Base-by-base conservation (phyloP, 1,140 invertebrate species). In the Sitobion miscanthi region DNA sequence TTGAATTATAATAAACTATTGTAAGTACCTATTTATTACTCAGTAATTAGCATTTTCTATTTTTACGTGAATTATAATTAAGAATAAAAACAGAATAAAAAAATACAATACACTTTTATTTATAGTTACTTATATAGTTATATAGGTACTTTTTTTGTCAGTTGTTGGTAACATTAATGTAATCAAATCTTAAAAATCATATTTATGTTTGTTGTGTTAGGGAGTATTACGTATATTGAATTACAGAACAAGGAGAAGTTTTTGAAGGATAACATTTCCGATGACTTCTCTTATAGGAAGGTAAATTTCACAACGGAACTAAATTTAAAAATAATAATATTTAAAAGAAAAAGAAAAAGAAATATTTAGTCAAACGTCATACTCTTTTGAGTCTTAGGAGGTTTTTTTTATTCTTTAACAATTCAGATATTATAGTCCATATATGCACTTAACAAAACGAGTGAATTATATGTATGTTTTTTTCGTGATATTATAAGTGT, bases 401-500 rank as follows among this genome's bases (percentile, higher is more conserved):
- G 20, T 38, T 89, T 89, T 88, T 88, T 89, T 89, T 54, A 38
- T 45, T 91, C 38, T 17, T n/a, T 21, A 69, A 91, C 17, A 91
- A 83, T 49, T 8, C 45, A 91, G 17, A 91, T 91, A n/a, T 77
- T 77, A n/a, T 54, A 89, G 87, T 38, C 49, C 45, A 49, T 91
- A 62, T 69, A 69, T 83, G 45, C 42, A 83, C 57, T 91, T 47
- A 47, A 62, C 69, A 83, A 91, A 91, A 77, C 57, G 45, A 91
- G 69, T 52, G 90, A 91, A 83, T 91, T 91, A 83, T 83, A 82
- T 35, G 35, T 77, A 47, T 38, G n/a, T 77, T 82, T 91, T 52
- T 92, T 92, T 82, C 3, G 69, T 91, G 45, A 52, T 82, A 82
- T 92, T 92, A 82, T 85, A 54, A 92, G 91, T 92, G 77, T 92